A percentile compares a stretch with the other conserved stretches of the same genome.
Conservation (phyloP, 2,797 vertebrate species). For the Enteromius radiatus region DNA sequence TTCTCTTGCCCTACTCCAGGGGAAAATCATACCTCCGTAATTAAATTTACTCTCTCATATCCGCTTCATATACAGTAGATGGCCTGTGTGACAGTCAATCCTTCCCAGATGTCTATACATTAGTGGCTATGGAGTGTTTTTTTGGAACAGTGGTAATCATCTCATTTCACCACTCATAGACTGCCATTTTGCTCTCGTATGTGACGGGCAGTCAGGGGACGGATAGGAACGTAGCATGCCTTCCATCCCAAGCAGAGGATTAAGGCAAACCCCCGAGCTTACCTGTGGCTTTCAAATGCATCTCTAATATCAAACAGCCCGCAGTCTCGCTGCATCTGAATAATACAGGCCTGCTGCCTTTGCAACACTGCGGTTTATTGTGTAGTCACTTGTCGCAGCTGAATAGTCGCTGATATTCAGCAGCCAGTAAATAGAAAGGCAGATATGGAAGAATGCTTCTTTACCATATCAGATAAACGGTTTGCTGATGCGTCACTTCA, state of each 20-base stretch:
- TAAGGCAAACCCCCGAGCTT: conserved; percentile 63
- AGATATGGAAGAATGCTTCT: conserved; percentile 1
- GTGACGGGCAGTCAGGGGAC: conserved; percentile 23
- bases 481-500: conserved; percentile 13
- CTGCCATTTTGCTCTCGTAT: conserved; percentile 34
- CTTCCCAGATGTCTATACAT: conserved; percentile 8
- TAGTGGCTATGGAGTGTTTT: conserved; percentile 27
- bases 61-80: conserved; percentile 4
- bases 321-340: conserved; percentile 54
- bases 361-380: conserved; percentile 21
- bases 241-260: conserved; percentile 67
- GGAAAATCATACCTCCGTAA: conserved; percentile 18
- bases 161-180: conserved; percentile 1
- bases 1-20: conserved; percentile 3
- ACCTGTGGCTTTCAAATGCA: conserved; percentile 63
- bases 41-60: conserved; percentile 33
- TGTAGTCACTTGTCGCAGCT: conserved; percentile 17
- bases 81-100: conserved; percentile 13
- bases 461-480: neutral
- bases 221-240: conserved; percentile 53
- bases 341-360: conserved; percentile 48
- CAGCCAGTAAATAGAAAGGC: conserved; percentile 10
- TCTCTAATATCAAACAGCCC: conserved; percentile 58
- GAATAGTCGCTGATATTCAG: conserved; percentile 11
- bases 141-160: conserved; percentile 15